phyloP scores from a whole-genome alignment of 2,888 invertebrate genomes.

The Lasioglossum malachurum region DNA sequence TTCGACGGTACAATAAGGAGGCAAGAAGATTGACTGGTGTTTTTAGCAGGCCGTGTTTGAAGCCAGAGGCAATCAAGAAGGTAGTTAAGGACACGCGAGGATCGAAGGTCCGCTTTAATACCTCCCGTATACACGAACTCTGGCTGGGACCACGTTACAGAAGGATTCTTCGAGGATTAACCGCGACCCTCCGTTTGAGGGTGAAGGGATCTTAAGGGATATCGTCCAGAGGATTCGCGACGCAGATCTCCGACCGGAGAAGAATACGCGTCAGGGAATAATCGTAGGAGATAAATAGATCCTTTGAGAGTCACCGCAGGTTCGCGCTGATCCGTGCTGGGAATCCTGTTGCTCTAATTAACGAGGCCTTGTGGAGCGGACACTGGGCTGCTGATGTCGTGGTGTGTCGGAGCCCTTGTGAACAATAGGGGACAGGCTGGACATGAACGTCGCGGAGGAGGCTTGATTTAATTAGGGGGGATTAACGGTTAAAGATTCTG shows the following conservation, averaged over 20 bases:
- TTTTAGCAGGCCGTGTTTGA: not conserved
- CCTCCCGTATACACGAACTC: not conserved
- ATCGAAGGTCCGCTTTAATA: not conserved
- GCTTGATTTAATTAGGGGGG: not conserved
- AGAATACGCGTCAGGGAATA: constrained; percentile 20
- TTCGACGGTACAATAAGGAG: not conserved
- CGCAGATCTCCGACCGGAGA: not conserved
- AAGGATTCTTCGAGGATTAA: constrained; percentile 27
- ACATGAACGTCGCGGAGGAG: not conserved
- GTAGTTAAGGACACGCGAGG: not conserved
- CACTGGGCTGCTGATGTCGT: not conserved
- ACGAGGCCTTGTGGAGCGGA: not conserved
- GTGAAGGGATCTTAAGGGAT: constrained; percentile 29
- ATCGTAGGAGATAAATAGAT: constrained; percentile 45
- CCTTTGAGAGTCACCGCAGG: not conserved
- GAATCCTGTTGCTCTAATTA: constrained; percentile 5
- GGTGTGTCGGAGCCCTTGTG: not conserved
- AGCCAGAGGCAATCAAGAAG: not conserved
- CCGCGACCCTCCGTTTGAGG: constrained; percentile 22
- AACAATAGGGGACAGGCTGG: not conserved
- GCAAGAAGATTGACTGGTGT: not conserved
- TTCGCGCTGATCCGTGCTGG: not conserved
- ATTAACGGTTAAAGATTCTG: not conserved
- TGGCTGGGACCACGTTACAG: not conserved
- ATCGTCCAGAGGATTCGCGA: not conserved